These are phyloP conservation scores for Timema podura DNA, from an alignment of 2,888 invertebrate genomes.

Conservation along the genomic window DNA sequence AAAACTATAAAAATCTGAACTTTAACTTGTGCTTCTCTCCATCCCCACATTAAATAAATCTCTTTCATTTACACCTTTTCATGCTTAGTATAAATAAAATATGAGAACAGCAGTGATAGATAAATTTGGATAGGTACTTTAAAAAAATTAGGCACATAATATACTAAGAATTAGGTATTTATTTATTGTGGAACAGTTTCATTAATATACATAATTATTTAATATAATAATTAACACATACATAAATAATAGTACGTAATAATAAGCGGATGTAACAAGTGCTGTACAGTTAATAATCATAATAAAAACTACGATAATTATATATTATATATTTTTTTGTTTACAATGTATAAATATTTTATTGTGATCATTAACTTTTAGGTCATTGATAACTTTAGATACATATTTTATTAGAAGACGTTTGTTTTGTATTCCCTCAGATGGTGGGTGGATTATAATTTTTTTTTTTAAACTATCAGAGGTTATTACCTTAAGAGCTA, in stretches of 20 bases:
- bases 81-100: not conserved
- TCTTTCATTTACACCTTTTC: not conserved
- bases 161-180: constrained; percentile 25
- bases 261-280: constrained; percentile 27
- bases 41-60: too few species aligned
- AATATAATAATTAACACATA: constrained; percentile 19
- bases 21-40: too few species aligned
- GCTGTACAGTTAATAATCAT: constrained; percentile 22
- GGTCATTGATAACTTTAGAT: too few species aligned
- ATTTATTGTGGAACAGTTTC: constrained; percentile 26
- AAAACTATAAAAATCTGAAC: too few species aligned
- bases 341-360: too few species aligned
- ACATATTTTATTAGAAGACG: too few species aligned
- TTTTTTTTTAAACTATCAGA: too few species aligned
- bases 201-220: constrained; percentile 22
- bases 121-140: not conserved
- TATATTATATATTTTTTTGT: not conserved
- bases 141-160: not conserved
- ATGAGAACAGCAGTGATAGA: not conserved
- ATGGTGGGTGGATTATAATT: too few species aligned
- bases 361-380: too few species aligned
- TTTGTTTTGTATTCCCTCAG: too few species aligned
- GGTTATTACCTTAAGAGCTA: too few species aligned
- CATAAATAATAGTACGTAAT: constrained; percentile 17
- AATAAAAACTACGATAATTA: constrained; percentile 11